A percentile compares a stretch with the other conserved stretches of the same genome.
Conservation (phyloP, 64 coral and sea anemone species). For the Catalaphyllia jardinei region DNA sequence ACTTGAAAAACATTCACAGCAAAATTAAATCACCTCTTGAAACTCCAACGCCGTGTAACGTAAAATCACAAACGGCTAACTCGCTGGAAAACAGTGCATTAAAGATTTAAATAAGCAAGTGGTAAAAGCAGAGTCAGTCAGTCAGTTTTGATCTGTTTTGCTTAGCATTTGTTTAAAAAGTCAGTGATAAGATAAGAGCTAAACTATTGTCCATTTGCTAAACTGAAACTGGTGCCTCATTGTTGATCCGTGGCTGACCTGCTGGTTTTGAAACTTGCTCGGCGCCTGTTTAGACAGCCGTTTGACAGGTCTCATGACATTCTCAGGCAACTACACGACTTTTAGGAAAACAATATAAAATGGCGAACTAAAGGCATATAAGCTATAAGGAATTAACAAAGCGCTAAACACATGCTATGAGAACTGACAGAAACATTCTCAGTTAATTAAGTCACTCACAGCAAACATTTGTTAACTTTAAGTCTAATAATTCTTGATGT, state of each 20-base stretch:
- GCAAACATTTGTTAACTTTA: too few relatives aligned
- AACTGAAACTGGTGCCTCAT: not conserved
- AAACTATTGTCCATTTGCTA: not conserved
- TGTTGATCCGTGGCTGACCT: conserved; percentile 31
- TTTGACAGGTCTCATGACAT: not conserved
- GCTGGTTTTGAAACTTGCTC: conserved; percentile 19
- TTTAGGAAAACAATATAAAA: not conserved
- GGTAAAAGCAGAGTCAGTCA: not conserved
- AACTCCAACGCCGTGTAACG: not conserved
- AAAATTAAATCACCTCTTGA: not conserved
- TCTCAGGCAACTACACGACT: not conserved
- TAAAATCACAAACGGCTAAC: not conserved
- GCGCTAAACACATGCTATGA: too few relatives aligned
- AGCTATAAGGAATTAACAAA: too few relatives aligned
- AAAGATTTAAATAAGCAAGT: conserved; percentile 24
- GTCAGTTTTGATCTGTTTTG: conserved; percentile 1
- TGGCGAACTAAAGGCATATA: too few relatives aligned
- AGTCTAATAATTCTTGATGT: too few relatives aligned
- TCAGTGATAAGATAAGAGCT: not conserved
- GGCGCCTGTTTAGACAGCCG: not conserved
- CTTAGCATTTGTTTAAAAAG: not conserved
- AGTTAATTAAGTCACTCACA: too few relatives aligned
- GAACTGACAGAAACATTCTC: too few relatives aligned
- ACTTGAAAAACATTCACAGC: not conserved
- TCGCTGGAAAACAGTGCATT: not conserved